Evolutionary conservation across 2,113 vertebrate species (phyloP).

Genomic region (Hippocampus barbouri): DNA sequence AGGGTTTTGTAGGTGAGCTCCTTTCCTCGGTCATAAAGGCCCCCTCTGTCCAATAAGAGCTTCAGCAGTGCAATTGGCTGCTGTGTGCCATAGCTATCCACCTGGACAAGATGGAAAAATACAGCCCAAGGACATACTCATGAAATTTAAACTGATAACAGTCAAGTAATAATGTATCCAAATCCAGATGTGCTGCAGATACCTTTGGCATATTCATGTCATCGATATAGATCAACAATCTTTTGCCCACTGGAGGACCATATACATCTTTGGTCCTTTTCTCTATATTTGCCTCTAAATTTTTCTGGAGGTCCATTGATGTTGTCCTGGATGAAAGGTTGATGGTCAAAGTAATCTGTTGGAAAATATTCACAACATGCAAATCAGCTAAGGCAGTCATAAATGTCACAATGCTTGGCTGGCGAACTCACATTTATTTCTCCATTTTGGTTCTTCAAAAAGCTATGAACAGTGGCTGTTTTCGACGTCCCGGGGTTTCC

Average conservation of each 20-base stretch:
- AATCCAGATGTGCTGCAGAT: neutral
- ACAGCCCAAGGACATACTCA: neutral
- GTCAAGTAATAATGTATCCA: neutral
- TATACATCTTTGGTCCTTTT: conserved; percentile 90
- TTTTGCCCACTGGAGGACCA: conserved; percentile 88
- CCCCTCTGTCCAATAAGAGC: conserved; percentile 85
- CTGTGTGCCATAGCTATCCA: conserved; percentile 93
- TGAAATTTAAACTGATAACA: neutral
- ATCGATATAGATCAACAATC: conserved; percentile 89
- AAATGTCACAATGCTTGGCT: neutral
- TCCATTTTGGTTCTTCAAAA: conserved; percentile 78
- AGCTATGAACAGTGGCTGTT: conserved; percentile 90
- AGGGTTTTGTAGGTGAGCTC: conserved; percentile 88
- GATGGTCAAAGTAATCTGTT: conserved; percentile 82
- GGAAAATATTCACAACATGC: conserved; percentile 6
- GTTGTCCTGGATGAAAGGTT: conserved; percentile 94
- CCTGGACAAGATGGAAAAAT: conserved; percentile 61
- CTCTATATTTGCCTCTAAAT: conserved; percentile 88
- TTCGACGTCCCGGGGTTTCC: conserved; percentile 96
- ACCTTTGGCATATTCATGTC: conserved; percentile 98
- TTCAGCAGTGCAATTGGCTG: conserved; percentile 93
- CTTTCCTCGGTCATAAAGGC: conserved; percentile 86
- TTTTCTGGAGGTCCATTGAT: conserved; percentile 92
- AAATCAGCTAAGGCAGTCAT: neutral
- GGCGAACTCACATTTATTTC: conserved; percentile 72